Conservation (phyloP, 2,888 invertebrate genomes). For the Pegoplata infirma region DNA sequence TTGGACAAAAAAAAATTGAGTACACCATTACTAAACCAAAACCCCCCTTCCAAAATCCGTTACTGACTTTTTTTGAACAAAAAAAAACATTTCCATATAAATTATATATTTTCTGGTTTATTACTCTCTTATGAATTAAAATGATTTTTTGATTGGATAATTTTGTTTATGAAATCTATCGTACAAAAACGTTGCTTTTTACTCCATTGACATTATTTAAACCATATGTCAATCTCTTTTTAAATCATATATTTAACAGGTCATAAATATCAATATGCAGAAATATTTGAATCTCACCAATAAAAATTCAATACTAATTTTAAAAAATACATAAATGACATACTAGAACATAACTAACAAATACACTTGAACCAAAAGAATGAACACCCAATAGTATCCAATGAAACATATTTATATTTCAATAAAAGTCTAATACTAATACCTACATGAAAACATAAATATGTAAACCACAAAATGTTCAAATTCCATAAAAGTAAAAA, state of each 20-base stretch:
- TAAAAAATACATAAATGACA: background rate
- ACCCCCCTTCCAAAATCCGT: no score
- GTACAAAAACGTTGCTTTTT: background rate
- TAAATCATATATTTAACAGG: conserved; percentile 44
- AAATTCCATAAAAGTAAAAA: background rate
- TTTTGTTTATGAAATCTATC: background rate
- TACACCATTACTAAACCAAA: no score
- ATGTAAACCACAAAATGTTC: conserved; percentile 3
- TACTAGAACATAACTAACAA: background rate
- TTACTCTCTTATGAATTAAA: background rate
- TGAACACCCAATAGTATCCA: no score
- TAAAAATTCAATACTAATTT: conserved; percentile 37
- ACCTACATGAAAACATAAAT: background rate
- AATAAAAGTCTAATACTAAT: background rate
- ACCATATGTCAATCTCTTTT: conserved; percentile 38
- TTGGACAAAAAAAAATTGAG: no score
- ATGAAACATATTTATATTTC: background rate
- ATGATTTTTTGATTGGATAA: conserved; percentile 23
- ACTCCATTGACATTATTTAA: conserved; percentile 26
- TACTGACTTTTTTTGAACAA: no score
- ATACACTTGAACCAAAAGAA: background rate
- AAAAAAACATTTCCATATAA: background rate
- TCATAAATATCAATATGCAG: conserved; percentile 33
- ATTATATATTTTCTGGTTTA: conserved; percentile 5
- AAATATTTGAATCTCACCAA: conserved; percentile 23